Evolutionary conservation across 2,888 invertebrate genomes (phyloP), one percentile per base, ranked within the genome.

Genomic region (Hirtodrosophila confusa): DNA sequence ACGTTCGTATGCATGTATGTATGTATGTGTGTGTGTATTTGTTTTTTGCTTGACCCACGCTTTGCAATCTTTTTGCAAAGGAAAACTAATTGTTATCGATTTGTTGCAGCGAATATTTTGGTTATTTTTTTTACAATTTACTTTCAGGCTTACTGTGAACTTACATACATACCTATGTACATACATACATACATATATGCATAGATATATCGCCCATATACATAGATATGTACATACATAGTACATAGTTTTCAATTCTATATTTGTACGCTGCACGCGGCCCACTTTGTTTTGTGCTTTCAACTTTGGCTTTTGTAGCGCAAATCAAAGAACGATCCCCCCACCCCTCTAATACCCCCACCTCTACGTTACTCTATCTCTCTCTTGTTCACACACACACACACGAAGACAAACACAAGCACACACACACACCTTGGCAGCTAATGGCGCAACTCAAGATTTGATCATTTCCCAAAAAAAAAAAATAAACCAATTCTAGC

Each of bases 1-100:
- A n/a, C n/a, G n/a, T n/a, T n/a, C 6, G 27, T 27, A 27, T 5
- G 6, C 3, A 27, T 27, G 27, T 27, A 27, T 27, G 2, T 27
- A 6, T 27, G 1, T 27, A 3, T 27, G 27, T 27, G 27, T 27
- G 27, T 27, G 27, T 27, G 27, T 27, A 27, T 27, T 41, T 50
- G 33, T 43, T 63, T 53, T 44, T 60, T 17, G 49, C 40, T 11
- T 4, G 37, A 50, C 55, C 44, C 36, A 27, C 27, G 44, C 55
- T 47, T 53, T 67, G 54, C 51, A 58, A 58, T 54, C 65, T 55
- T 71, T 37, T 55, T 58, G 57, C 62, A 62, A 41, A 56, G 50
- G 62, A 37, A 53, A 66, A 69, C 80, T 71, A 80, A 74, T 73
- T 77, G 62, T 54, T 82, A 82, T 82, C 67, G 80, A 82, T 84